A percentile compares a stretch with the other conserved stretches of the same genome.
These are phyloP conservation scores for Zaprionus inermis DNA, from an alignment of 1,140 invertebrate genomes.

Conservation along the genomic window DNA sequence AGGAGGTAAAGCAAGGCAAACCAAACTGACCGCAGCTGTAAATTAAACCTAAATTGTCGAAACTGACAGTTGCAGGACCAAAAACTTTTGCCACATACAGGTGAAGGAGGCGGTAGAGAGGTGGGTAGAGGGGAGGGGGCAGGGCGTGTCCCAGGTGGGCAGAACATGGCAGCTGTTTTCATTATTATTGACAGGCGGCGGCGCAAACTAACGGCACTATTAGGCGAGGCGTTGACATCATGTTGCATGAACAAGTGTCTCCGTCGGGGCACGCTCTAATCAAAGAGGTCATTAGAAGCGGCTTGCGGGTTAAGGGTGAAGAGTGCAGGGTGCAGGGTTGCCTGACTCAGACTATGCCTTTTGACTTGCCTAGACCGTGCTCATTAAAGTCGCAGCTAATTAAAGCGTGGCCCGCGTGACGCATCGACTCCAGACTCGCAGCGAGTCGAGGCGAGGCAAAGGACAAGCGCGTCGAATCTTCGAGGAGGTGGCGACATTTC, in stretches of 20 bases:
- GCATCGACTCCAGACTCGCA: conserved; percentile 9
- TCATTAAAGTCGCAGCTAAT: conserved; percentile 57
- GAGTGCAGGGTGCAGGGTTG: conserved; percentile 3
- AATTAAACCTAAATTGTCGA: conserved; percentile 69
- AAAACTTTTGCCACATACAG: conserved; percentile 48
- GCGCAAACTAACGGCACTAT: conserved; percentile 66
- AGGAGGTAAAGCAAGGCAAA: conserved; percentile 39
- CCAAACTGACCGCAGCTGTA: conserved; percentile 67
- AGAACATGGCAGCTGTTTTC: conserved; percentile 71
- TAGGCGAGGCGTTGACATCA: conserved; percentile 73
- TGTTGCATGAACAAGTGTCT: conserved; percentile 61
- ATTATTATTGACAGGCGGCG: conserved; percentile 73
- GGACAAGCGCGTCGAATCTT: conserved; percentile 60
- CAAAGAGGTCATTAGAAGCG: conserved; percentile 77
- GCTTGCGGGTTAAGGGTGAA: conserved; percentile 18
- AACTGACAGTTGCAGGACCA: conserved; percentile 63
- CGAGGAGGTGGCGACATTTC: neutral
- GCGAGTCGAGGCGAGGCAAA: conserved; percentile 40
- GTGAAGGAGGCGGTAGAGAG: conserved; percentile 28
- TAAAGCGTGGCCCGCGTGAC: conserved; percentile 33
- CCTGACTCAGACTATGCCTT: neutral
- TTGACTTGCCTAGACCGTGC: conserved; percentile 53
- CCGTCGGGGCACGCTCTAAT: conserved; percentile 46
- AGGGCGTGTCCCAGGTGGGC: conserved; percentile 10
- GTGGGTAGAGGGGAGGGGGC: neutral